A percentile compares a stretch with the other conserved stretches of the same genome.
Conservation (phyloP, 2,797 vertebrate species). For the Phrynocephalus forsythii region DNA sequence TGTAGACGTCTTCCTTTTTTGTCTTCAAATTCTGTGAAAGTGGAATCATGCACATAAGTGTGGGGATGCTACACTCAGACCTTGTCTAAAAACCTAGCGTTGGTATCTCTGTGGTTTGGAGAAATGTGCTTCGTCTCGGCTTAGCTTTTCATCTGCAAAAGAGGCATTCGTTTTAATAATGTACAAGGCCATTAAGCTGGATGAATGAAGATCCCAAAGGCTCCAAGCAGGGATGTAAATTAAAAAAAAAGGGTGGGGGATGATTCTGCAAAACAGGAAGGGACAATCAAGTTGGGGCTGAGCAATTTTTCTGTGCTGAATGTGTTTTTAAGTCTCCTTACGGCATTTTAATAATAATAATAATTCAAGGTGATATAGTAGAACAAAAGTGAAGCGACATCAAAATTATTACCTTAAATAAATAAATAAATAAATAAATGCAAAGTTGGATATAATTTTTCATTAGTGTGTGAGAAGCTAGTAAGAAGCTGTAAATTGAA, state of each 20-base stretch:
- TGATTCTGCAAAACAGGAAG: constrained; percentile 22
- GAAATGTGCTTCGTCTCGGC: neutral
- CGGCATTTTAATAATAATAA: neutral
- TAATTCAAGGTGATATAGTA: constrained; percentile 50
- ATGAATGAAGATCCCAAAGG: constrained; percentile 1
- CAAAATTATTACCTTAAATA: constrained; percentile 50
- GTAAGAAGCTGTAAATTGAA: constrained; percentile 47
- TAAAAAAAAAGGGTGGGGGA: neutral
- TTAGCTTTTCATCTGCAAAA: neutral
- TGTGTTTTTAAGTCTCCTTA: constrained; percentile 17
- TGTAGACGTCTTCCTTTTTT: neutral
- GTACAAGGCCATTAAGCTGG: neutral
- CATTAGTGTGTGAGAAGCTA: constrained; percentile 53
- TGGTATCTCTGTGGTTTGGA: neutral
- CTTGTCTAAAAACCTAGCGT: neutral
- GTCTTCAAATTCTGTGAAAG: neutral
- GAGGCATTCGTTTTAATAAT: neutral
- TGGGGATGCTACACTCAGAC: neutral
- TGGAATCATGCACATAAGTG: neutral
- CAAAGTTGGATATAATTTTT: constrained; percentile 30
- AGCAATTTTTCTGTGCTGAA: neutral
- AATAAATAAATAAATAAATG: constrained; percentile 30
- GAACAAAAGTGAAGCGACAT: constrained; percentile 14
- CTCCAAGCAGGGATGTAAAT: neutral
- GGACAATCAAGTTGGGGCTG: constrained; percentile 22